Evolutionary conservation across 2,888 invertebrate species (phyloP).

Genomic region (Dryococelus australis): DNA sequence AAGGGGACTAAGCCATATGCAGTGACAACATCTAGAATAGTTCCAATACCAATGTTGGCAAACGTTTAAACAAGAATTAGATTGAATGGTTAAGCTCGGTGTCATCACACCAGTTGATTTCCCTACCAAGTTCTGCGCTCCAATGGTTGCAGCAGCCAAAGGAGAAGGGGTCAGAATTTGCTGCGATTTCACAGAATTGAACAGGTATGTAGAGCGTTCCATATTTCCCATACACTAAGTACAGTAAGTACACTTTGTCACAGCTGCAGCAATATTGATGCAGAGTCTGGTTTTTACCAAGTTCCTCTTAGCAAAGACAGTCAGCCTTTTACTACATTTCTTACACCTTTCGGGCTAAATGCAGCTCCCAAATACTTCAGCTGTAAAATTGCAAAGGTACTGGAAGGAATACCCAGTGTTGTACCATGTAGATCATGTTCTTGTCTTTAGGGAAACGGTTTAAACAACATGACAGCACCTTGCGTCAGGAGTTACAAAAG

Average conservation of each 20-base stretch:
- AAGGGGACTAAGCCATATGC: no score
- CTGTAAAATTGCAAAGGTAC: neutral
- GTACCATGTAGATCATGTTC: neutral
- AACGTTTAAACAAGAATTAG: no score
- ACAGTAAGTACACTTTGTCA: neutral
- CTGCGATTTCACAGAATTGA: neutral
- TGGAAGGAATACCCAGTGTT: neutral
- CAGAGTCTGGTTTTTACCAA: neutral
- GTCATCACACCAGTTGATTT: no score
- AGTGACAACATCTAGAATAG: no score
- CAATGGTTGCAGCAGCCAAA: no score
- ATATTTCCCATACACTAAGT: neutral
- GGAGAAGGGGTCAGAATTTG: neutral
- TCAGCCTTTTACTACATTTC: neutral
- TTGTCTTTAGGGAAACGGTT: neutral
- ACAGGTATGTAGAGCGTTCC: neutral
- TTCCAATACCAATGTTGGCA: no score
- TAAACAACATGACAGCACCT: neutral
- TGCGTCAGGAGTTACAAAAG: neutral
- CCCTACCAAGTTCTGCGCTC: no score
- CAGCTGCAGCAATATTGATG: neutral
- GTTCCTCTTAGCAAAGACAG: neutral
- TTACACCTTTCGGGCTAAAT: neutral
- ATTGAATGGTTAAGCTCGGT: no score
- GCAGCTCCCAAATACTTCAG: neutral